Conservation (phyloP, 2,888 invertebrate species). For the Willowsia nigromaculata region DNA sequence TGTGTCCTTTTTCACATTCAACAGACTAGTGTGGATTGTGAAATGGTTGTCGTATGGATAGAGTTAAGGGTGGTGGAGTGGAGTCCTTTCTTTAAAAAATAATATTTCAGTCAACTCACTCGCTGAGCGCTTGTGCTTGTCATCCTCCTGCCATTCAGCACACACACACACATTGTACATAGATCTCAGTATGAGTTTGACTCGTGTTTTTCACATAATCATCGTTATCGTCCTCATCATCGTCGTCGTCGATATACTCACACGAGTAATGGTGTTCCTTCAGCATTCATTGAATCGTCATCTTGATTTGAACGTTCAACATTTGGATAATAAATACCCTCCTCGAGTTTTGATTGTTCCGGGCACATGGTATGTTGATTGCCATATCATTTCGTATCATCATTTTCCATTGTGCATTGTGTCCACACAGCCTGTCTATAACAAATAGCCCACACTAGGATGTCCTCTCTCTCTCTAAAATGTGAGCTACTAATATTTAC, state of each 20-base stretch:
- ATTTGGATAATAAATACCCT: slow-evolving; percentile 4
- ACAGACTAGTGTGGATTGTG: not conserved
- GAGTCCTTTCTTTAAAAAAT: slow-evolving; percentile 34
- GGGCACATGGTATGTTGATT: slow-evolving; percentile 60
- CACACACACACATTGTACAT: slow-evolving; percentile 50
- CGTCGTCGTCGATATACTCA: not conserved
- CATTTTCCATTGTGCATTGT: slow-evolving; percentile 48
- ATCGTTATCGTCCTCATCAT: slow-evolving; percentile 35
- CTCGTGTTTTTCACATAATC: slow-evolving; percentile 40
- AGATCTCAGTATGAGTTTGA: slow-evolving; percentile 43
- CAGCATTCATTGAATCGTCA: slow-evolving; percentile 40
- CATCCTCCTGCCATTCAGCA: slow-evolving; percentile 43
- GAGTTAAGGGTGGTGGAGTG: not conserved
- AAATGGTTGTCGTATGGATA: not conserved
- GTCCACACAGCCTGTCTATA: slow-evolving; percentile 45
- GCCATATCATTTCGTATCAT: slow-evolving; percentile 55
- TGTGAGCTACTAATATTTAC: not conserved
- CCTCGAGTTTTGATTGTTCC: slow-evolving; percentile 37
- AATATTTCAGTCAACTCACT: slow-evolving; percentile 27
- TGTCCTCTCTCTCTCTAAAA: not conserved
- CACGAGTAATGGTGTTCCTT: not conserved
- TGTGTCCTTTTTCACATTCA: slow-evolving; percentile 24
- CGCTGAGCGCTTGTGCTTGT: slow-evolving; percentile 18
- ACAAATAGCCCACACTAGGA: slow-evolving; percentile 32
- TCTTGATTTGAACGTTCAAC: not conserved